Conservation (phyloP, 2,888 invertebrate genomes). For the Pachliopta kotzebuea region DNA sequence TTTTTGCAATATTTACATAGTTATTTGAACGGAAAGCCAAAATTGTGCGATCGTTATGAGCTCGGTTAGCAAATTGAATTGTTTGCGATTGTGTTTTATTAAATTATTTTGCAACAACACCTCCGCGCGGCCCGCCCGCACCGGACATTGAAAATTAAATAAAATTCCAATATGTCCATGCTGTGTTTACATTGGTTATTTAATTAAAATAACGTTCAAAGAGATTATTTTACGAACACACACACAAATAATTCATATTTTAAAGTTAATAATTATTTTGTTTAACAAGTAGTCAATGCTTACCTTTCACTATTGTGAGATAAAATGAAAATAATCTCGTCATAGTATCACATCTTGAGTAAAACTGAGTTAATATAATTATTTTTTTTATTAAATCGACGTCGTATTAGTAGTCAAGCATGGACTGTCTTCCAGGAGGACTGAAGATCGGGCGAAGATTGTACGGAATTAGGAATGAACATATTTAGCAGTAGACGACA, state of each 20-base stretch:
- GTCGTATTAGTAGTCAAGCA: too few species aligned
- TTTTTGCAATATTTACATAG: background rate
- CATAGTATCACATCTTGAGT: too few species aligned
- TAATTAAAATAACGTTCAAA: constrained; percentile 4
- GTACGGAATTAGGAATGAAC: too few species aligned
- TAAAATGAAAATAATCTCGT: too few species aligned
- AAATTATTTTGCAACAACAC: constrained; percentile 12
- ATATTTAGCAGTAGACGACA: too few species aligned
- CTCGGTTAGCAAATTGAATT: constrained; percentile 17
- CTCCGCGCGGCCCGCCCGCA: background rate
- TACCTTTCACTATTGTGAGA: too few species aligned
- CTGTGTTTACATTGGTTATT: background rate
- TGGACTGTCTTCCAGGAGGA: too few species aligned
- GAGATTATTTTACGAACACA: background rate
- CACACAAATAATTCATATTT: background rate
- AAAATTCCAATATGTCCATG: constrained; percentile 11
- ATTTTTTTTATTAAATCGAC: too few species aligned
- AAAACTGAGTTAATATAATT: too few species aligned
- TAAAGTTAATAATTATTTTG: background rate
- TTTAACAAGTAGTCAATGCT: background rate
- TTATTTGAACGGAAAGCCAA: background rate
- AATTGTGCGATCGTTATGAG: background rate
- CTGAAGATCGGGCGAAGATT: too few species aligned
- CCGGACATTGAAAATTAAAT: constrained; percentile 11
- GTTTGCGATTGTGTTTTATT: constrained; percentile 6